Conservation (phyloP, 2,797 vertebrate species). For the Sebastes glaucus region DNA sequence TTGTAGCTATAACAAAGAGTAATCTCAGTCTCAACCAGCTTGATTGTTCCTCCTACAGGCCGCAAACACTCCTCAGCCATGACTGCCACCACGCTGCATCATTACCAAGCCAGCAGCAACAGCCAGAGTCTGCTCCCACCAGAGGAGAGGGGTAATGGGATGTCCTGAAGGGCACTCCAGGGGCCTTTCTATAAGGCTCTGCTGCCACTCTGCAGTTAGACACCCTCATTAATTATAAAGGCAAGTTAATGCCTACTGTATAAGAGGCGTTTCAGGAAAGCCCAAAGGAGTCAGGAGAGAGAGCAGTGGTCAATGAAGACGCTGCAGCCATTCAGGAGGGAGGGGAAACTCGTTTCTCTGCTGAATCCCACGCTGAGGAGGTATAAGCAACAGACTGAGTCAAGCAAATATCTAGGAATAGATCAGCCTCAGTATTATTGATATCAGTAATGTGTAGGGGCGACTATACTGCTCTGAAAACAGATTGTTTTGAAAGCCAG, state of each 20-base stretch:
- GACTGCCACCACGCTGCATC: slow-evolving; percentile 15
- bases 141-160: slow-evolving; percentile 38
- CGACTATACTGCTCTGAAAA: background rate
- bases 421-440: background rate
- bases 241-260: slow-evolving; percentile 62
- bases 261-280: slow-evolving; percentile 51
- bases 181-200: slow-evolving; percentile 59
- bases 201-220: slow-evolving; percentile 57
- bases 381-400: background rate
- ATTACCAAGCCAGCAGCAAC: slow-evolving; percentile 23
- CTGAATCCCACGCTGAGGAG: background rate
- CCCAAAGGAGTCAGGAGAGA: slow-evolving; percentile 34
- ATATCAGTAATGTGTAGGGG: background rate
- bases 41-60: background rate
- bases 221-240: slow-evolving; percentile 77
- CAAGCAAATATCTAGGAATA: background rate
- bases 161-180: slow-evolving; percentile 66
- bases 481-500: background rate
- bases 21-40: background rate
- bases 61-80: slow-evolving; percentile 7
- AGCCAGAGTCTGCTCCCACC: slow-evolving; percentile 1
- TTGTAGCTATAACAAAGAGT: background rate
- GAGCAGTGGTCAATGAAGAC: slow-evolving; percentile 48
- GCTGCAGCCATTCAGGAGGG: slow-evolving; percentile 1
- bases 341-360: background rate